Base-by-base conservation (phyloP, 2,797 vertebrate species). In the Erpetoichthys calabaricus region DNA sequence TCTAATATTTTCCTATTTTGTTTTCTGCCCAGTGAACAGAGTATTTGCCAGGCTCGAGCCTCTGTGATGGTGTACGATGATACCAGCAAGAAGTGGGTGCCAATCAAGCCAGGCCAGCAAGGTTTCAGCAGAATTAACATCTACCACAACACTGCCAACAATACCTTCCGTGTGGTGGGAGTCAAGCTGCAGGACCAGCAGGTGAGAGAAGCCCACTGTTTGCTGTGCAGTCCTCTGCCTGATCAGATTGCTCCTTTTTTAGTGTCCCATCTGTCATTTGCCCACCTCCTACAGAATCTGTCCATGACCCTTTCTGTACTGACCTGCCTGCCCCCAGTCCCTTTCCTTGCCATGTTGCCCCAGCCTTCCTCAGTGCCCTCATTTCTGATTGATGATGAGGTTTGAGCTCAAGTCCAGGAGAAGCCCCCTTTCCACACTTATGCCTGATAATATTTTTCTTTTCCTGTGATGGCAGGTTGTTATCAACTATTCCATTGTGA, bases 21-120 rank as follows among this genome's bases (percentile, higher is more conserved):
- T 64, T 70, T 57, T 10, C 42, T 65, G 57, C 60, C 9, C 77
- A 99, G 96, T 73, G 95, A 99, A 82, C 96, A 98, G 87, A 99
- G 96, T 74, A 97, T 99, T 86, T 99, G 96, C 87, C 96, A 99
- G 87, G 95, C 96, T 51, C 87, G 95, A 78, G 95, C 96, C 75
- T 98, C 94, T 56, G 95, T 99, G 68, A 99, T 99, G 96, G 90
- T 99, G 76, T 99, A 99, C 45, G 96, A 99, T 60, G 95, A 98
- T 79, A 90, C 91, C 83, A 99, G 92, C 80, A 99, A 98, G 86
- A 99, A 99, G 77, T 99, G 96, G 96, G 89, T 98, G 63, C 94
- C 96, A 60, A 94, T 97, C 82, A 98, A 97, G 71, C 91, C 94
- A 0, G 96, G 96, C 47, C 94, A 97, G 73, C 94, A 97, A 77